These are phyloP conservation scores for Leucophenga varia DNA, from an alignment of 1,140 invertebrate species.

Conservation along the genomic window DNA sequence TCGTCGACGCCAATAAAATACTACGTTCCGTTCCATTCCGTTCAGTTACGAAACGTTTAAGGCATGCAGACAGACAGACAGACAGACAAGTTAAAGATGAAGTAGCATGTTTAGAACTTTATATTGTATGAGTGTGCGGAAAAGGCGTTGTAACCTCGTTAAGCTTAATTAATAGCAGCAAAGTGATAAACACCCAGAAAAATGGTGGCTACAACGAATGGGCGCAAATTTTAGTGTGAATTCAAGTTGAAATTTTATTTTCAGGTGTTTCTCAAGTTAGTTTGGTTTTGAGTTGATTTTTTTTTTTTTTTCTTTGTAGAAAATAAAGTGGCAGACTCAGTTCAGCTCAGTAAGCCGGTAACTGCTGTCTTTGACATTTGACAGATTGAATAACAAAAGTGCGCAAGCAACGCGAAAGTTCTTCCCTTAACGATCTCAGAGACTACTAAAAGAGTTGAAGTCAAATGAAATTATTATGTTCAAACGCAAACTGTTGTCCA, in stretches of 20 bases:
- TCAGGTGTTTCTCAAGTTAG: conserved; percentile 27
- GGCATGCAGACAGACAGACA: neutral
- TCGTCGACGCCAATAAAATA: too few species aligned
- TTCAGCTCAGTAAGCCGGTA: conserved; percentile 5
- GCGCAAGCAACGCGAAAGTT: neutral
- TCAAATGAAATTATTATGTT: too few species aligned
- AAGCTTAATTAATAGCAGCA: conserved; percentile 57
- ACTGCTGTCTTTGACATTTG: conserved; percentile 47
- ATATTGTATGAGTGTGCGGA: conserved; percentile 30
- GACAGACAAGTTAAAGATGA: too few species aligned
- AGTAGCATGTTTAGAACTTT: too few species aligned
- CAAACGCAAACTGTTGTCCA: too few species aligned
- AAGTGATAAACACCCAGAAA: conserved; percentile 54
- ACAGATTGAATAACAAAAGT: conserved; percentile 38
- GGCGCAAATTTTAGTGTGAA: too few species aligned
- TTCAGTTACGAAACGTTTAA: too few species aligned
- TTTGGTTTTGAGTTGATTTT: too few species aligned
- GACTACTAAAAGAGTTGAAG: too few species aligned
- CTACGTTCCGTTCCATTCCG: neutral
- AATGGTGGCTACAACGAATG: conserved; percentile 26
- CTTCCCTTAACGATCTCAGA: too few species aligned
- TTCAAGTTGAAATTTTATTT: too few species aligned
- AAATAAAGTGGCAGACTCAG: conserved; percentile 11
- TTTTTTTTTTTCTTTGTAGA: neutral
- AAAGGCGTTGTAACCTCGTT: conserved; percentile 52